phyloP scores from a whole-genome alignment of 64 coral and sea anemone genomes.

The Catalaphyllia jardinei region DNA sequence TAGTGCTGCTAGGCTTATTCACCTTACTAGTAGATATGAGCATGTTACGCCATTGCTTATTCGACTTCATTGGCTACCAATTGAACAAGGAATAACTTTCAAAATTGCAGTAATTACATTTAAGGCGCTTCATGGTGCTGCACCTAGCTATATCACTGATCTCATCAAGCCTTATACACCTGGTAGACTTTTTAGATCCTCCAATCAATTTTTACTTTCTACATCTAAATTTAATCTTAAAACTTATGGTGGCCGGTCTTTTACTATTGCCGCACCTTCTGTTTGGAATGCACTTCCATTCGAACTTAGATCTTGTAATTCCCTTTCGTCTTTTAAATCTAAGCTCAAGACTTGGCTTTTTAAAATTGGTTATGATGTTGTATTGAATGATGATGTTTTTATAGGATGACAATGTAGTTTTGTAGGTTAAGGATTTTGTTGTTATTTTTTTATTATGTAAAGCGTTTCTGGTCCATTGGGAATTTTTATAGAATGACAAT shows the following conservation, averaged over 20 bases:
- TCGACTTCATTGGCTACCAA: slow-evolving; percentile 11
- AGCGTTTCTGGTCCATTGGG: too few relatives aligned
- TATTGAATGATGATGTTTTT: too few relatives aligned
- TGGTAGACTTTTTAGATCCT: too few relatives aligned
- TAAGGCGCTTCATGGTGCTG: slow-evolving; percentile 28
- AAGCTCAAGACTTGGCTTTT: neutral
- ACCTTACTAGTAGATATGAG: neutral
- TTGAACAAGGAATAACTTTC: slow-evolving; percentile 3
- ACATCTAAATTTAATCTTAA: neutral
- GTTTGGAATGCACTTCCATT: neutral
- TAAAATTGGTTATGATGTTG: too few relatives aligned
- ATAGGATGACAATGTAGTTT: too few relatives aligned
- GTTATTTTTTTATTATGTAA: too few relatives aligned
- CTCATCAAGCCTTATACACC: neutral
- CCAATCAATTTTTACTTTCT: neutral
- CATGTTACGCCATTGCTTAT: slow-evolving; percentile 21
- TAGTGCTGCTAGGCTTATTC: too few relatives aligned
- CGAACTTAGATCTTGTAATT: neutral
- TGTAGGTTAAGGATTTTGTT: too few relatives aligned
- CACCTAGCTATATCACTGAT: neutral
- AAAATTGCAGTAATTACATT: slow-evolving; percentile 23
- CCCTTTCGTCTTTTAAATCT: slow-evolving; percentile 4
- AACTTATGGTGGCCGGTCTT: neutral
- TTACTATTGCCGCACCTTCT: neutral
- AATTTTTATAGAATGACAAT: too few relatives aligned